Percentiles rank a stretch among this genome's conserved stretches.
phyloP scores from a whole-genome alignment of 2,113 vertebrate genomes.

The Tursiops truncatus region DNA sequence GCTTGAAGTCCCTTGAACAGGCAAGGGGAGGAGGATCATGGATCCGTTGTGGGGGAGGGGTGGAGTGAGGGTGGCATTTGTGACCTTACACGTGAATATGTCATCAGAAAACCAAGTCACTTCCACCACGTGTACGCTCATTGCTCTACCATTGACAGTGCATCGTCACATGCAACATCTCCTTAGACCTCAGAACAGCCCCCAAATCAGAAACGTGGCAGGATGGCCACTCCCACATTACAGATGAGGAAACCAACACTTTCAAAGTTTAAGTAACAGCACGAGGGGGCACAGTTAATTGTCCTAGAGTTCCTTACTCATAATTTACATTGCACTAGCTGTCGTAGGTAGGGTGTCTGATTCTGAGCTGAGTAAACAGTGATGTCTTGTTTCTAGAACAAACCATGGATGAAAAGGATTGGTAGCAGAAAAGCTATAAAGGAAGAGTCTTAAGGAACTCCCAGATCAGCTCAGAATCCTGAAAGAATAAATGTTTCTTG shows the following conservation, averaged over 20 bases:
- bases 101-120: background rate
- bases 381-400: background rate
- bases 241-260: background rate
- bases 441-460: background rate
- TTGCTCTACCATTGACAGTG: background rate
- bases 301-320: background rate
- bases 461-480: background rate
- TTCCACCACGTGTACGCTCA: rapidly evolving
- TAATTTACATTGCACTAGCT: background rate
- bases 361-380: background rate
- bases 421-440: background rate
- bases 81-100: background rate
- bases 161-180: background rate
- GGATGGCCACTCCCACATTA: background rate
- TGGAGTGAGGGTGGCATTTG: background rate
- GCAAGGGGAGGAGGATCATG: background rate
- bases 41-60: background rate
- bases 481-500: background rate
- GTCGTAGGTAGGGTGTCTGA: background rate
- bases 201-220: background rate
- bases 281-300: background rate
- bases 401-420: background rate
- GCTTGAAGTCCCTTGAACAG: background rate
- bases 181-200: background rate
- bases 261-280: background rate